A percentile compares a stretch with the other conserved stretches of the same genome.
Evolutionary conservation across 2,888 invertebrate species (phyloP).

Genomic region (Lordiphosa fenestrarum): DNA sequence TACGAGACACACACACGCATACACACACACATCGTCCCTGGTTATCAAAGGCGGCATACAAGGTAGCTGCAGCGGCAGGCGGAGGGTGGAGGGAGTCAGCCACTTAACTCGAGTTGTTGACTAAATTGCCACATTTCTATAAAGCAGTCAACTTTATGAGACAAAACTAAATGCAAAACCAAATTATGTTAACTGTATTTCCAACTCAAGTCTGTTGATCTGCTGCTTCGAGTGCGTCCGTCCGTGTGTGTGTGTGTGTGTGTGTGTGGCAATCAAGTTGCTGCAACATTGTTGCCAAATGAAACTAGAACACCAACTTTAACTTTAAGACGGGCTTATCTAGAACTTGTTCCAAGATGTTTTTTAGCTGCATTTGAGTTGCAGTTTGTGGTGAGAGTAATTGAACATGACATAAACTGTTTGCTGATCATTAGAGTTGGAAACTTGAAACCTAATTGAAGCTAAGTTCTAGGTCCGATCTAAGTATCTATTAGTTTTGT

Average conservation of each 20-base stretch:
- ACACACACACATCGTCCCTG: constrained; percentile 28
- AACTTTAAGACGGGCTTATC: constrained; percentile 17
- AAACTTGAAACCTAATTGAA: too few species aligned
- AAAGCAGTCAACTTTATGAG: constrained; percentile 61
- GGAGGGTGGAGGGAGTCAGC: constrained; percentile 5
- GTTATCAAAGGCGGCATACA: constrained; percentile 64
- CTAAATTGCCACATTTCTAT: constrained; percentile 50
- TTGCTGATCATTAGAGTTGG: not conserved
- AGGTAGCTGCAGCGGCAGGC: not conserved
- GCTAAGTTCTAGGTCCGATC: too few species aligned
- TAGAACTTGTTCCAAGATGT: constrained; percentile 39
- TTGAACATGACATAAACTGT: not conserved
- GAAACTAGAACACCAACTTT: constrained; percentile 53
- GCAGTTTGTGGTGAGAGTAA: constrained; percentile 11
- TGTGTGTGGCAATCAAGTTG: constrained; percentile 45
- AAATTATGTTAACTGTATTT: constrained; percentile 34
- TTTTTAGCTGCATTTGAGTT: constrained; percentile 11
- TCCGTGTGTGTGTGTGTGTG: constrained; percentile 1
- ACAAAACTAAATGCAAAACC: constrained; percentile 51
- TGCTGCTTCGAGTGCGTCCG: too few species aligned
- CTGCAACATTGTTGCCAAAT: constrained; percentile 64
- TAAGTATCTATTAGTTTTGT: not conserved
- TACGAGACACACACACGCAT: not conserved
- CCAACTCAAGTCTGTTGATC: not conserved
- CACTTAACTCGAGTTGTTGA: constrained; percentile 34